These are phyloP conservation scores for Drosophila lacertosa DNA, from an alignment of 1,140 invertebrate genomes.

Conservation along the genomic window DNA sequence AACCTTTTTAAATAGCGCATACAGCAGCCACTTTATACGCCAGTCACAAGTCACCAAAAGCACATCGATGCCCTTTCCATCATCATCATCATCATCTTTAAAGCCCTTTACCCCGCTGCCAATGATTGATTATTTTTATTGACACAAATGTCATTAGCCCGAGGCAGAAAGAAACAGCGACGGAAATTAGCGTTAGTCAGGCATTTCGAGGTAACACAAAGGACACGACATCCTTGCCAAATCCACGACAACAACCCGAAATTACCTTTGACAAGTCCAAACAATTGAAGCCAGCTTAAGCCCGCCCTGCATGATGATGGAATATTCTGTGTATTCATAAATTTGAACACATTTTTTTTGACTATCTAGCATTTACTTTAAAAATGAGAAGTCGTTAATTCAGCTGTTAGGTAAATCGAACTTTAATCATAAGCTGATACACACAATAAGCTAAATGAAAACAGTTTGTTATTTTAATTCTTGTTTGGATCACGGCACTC, in stretches of 20 bases:
- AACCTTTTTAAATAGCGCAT: slow-evolving; percentile 7
- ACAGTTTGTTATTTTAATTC: no score
- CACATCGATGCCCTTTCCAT: slow-evolving; percentile 25
- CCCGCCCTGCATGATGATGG: neutral
- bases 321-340: neutral
- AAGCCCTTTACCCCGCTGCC: slow-evolving; percentile 12
- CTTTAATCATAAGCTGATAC: no score
- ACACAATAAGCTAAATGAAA: no score
- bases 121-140: slow-evolving; percentile 75
- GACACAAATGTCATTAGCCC: slow-evolving; percentile 53
- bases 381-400: no score
- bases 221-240: slow-evolving; percentile 9
- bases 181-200: slow-evolving; percentile 75
- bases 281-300: neutral
- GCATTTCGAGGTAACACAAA: slow-evolving; percentile 42
- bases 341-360: no score
- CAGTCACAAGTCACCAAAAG: slow-evolving; percentile 7
- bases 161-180: slow-evolving; percentile 14
- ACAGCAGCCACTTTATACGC: slow-evolving; percentile 13
- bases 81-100: slow-evolving; percentile 19
- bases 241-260: slow-evolving; percentile 8
- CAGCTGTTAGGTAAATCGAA: no score
- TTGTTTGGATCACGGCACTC: no score
- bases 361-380: no score
- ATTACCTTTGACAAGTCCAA: slow-evolving; percentile 16